A percentile compares a stretch with the other conserved stretches of the same genome.
Conservation (phyloP, 1,140 invertebrate genomes). For the Drosophila grimshawi region DNA sequence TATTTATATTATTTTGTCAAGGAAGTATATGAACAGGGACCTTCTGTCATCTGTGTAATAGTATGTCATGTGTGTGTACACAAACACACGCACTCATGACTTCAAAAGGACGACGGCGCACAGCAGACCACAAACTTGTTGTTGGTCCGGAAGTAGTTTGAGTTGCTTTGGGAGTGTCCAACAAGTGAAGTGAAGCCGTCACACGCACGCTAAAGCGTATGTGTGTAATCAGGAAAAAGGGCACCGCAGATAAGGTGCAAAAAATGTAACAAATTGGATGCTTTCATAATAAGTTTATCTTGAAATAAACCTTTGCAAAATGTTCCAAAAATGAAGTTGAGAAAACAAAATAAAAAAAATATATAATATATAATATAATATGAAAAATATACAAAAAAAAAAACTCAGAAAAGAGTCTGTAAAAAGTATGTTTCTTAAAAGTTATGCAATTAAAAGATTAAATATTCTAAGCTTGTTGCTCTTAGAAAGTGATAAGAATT, state of each 20-base stretch:
- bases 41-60: conserved; percentile 30
- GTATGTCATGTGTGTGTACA: conserved; percentile 12
- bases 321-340: no score
- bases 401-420: background rate
- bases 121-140: conserved; percentile 37
- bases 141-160: conserved; percentile 20
- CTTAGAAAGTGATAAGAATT: background rate
- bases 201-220: conserved; percentile 14
- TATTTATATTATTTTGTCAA: conserved; percentile 24
- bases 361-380: background rate
- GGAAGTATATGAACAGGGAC: conserved; percentile 25
- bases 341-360: background rate
- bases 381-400: conserved; percentile 1
- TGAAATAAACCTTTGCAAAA: conserved; percentile 16
- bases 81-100: conserved; percentile 19
- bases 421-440: background rate
- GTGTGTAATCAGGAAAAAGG: conserved; percentile 41
- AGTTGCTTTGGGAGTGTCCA: conserved; percentile 34
- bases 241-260: conserved; percentile 39
- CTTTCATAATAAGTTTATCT: conserved; percentile 13
- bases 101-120: conserved; percentile 44
- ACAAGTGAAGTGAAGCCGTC: conserved; percentile 50
- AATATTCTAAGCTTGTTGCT: conserved; percentile 9
- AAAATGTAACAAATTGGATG: conserved; percentile 35
- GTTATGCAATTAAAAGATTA: conserved; percentile 37